Conservation (phyloP, 2,113 vertebrate species). For the Gambusia holbrooki region DNA sequence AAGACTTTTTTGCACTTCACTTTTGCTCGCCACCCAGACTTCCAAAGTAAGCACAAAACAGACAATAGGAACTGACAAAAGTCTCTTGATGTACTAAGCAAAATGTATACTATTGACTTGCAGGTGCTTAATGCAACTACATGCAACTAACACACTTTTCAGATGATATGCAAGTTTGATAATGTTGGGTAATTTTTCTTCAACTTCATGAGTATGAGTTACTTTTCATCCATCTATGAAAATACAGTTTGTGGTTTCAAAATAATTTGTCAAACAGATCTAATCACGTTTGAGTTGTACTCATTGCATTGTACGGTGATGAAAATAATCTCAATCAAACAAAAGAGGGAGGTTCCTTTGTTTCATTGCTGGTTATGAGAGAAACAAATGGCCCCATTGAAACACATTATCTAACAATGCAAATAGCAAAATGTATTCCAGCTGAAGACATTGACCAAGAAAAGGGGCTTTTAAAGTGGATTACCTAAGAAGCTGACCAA, state of each 20-base stretch:
- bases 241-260: background rate
- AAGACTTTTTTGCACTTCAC: no score
- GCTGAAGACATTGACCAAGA: no score
- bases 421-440: no score
- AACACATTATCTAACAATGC: no score
- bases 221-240: background rate
- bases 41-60: background rate
- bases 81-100: background rate
- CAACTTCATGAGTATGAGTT: no score
- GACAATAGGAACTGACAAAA: background rate
- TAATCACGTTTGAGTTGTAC: background rate
- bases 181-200: no score
- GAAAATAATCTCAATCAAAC: background rate
- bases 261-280: background rate
- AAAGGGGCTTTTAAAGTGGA: no score
- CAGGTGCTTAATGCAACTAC: no score
- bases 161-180: background rate
- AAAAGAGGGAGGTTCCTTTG: constrained; percentile 1
- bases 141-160: background rate
- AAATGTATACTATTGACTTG: background rate
- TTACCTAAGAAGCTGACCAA: no score
- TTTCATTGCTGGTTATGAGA: constrained; percentile 2
- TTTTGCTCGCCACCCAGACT: background rate
- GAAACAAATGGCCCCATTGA: background rate
- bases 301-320: background rate